Evolutionary conservation across 2,888 invertebrate genomes (phyloP).

Genomic region (Drosophila emarginata): DNA sequence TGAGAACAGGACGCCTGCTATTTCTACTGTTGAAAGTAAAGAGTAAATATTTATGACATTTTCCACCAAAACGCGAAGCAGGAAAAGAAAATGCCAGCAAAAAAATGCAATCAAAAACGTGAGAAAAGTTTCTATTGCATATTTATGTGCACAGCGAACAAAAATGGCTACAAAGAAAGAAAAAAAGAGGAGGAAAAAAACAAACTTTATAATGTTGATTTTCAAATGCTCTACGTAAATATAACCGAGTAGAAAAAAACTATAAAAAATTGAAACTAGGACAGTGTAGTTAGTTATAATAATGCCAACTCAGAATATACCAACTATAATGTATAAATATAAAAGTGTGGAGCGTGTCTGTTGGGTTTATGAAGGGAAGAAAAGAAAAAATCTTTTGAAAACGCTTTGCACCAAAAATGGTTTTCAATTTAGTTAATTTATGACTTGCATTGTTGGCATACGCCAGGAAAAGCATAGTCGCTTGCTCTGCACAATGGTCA

Average conservation of each 20-base stretch:
- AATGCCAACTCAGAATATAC: not conserved
- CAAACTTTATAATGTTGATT: slow-evolving; percentile 15
- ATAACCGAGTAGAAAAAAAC: not conserved
- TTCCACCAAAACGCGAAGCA: slow-evolving; percentile 31
- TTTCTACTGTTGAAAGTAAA: slow-evolving; percentile 44
- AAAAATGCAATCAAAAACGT: slow-evolving; percentile 73
- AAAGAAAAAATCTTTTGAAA: slow-evolving; percentile 16
- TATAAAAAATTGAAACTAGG: not conserved
- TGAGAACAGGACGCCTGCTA: slow-evolving; percentile 12
- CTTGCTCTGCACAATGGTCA: slow-evolving; percentile 52
- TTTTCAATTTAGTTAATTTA: slow-evolving; percentile 76
- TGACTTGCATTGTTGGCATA: slow-evolving; percentile 59
- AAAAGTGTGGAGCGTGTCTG: slow-evolving; percentile 9
- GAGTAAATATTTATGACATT: slow-evolving; percentile 73
- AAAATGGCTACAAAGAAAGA: slow-evolving; percentile 30
- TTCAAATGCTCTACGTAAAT: slow-evolving; percentile 29
- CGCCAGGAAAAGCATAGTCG: slow-evolving; percentile 32
- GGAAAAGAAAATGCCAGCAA: slow-evolving; percentile 24
- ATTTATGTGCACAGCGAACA: slow-evolving; percentile 60
- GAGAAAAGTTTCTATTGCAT: slow-evolving; percentile 78
- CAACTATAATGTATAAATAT: slow-evolving; percentile 60
- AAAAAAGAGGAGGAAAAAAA: slow-evolving; percentile 12
- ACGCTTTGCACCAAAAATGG: slow-evolving; percentile 40
- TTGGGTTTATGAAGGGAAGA: not conserved
- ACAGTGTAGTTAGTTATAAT: not conserved